A percentile compares a stretch with the other conserved stretches of the same genome.
These are phyloP conservation scores for Brachynemurus nebulosus DNA, from an alignment of 2,888 invertebrate genomes.

Conservation along the genomic window DNA sequence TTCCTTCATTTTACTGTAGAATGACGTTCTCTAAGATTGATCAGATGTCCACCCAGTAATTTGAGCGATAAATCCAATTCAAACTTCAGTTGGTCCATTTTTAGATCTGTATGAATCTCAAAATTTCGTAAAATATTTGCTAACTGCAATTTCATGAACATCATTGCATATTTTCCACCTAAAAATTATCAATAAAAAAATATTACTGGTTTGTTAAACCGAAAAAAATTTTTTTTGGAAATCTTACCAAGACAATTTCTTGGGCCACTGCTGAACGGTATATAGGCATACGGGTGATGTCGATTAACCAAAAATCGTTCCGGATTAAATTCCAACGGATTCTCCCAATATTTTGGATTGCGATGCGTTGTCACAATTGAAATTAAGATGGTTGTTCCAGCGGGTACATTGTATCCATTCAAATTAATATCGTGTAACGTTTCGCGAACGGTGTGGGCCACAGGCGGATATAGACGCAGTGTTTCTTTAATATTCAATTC, in stretches of 20 bases:
- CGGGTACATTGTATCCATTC: neutral
- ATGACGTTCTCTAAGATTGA: no score
- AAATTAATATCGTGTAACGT: conserved; percentile 21
- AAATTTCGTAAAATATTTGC: neutral
- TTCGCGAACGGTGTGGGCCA: conserved; percentile 23
- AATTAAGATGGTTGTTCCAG: neutral
- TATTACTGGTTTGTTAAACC: neutral
- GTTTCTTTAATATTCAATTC: conserved; percentile 26
- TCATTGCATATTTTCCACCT: conserved; percentile 1
- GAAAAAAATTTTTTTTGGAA: neutral
- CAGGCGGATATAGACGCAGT: conserved; percentile 24
- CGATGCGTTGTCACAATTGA: neutral
- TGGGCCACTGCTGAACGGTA: neutral
- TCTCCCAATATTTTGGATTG: neutral
- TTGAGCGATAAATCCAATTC: neutral
- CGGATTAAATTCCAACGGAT: conserved; percentile 1
- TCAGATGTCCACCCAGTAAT: neutral
- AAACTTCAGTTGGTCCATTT: neutral
- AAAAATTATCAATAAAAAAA: neutral
- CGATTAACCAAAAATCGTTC: neutral
- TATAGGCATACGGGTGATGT: neutral
- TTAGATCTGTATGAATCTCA: neutral
- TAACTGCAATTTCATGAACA: neutral
- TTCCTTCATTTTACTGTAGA: no score
- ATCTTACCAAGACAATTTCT: neutral